Evolutionary conservation across 2,888 invertebrate genomes (phyloP).

Genomic region (Eretmocerus hayati): DNA sequence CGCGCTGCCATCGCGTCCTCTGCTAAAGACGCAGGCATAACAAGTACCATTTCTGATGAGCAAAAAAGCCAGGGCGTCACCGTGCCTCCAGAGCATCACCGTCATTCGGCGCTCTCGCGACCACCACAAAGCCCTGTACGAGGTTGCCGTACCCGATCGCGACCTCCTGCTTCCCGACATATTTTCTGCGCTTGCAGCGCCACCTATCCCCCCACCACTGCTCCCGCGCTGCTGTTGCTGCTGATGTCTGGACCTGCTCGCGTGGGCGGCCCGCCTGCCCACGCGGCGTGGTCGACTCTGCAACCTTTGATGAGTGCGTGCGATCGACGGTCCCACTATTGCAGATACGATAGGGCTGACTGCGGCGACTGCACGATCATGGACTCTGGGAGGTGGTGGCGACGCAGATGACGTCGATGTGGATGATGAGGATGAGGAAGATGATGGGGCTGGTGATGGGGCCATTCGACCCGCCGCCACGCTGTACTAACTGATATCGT

Average conservation of each 20-base stretch:
- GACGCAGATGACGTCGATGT: conserved; percentile 1
- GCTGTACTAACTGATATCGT: conserved; percentile 43
- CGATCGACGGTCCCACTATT: conserved; percentile 4
- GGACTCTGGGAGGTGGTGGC: not conserved
- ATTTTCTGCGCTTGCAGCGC: not conserved
- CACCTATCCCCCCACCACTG: not conserved
- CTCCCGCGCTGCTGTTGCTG: not conserved
- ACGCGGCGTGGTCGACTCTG: not conserved
- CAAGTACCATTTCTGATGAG: conserved; percentile 11
- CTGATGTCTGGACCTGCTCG: too few species aligned
- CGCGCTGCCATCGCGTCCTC: conserved; percentile 1
- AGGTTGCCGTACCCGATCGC: conserved; percentile 1
- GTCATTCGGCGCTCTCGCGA: conserved; percentile 3
- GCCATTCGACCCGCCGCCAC: conserved; percentile 40
- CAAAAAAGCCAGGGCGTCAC: conserved; percentile 11
- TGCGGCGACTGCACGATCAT: not conserved
- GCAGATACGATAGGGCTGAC: conserved; percentile 8
- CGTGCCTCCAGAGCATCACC: conserved; percentile 12
- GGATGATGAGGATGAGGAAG: too few species aligned
- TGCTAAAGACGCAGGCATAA: conserved; percentile 16
- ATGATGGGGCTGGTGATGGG: not conserved
- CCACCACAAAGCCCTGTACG: conserved; percentile 10
- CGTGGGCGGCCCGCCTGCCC: too few species aligned
- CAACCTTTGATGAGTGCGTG: not conserved
- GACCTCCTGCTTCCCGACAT: not conserved